phyloP scores from a whole-genome alignment of 1,140 invertebrate genomes.

The Nasonia giraulti region DNA sequence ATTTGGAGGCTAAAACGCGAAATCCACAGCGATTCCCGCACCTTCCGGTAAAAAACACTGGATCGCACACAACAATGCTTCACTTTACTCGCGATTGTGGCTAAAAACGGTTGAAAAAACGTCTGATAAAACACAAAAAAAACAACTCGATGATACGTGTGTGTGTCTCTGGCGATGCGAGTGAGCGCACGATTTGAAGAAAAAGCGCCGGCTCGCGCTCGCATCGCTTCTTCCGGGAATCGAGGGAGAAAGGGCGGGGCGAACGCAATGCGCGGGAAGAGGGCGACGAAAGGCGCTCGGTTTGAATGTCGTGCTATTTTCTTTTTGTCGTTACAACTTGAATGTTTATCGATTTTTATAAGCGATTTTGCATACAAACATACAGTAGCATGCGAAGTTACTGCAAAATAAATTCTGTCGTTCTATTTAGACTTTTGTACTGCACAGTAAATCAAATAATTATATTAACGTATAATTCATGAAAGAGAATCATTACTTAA shows the following conservation, averaged over 20 bases:
- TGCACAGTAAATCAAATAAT: no score
- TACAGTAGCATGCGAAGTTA: no score
- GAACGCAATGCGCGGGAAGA: not conserved
- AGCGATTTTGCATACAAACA: no score
- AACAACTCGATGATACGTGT: not conserved
- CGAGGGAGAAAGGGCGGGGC: not conserved
- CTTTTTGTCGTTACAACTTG: no score
- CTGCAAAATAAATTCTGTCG: no score
- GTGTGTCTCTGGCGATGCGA: not conserved
- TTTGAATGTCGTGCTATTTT: not conserved
- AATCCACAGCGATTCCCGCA: not conserved
- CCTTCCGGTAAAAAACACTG: not conserved
- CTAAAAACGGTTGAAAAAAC: not conserved
- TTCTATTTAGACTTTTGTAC: no score
- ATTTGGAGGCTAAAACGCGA: not conserved
- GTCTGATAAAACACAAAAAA: not conserved
- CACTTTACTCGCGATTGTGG: not conserved
- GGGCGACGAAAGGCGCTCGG: not conserved
- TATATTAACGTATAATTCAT: no score
- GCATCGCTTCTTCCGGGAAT: not conserved
- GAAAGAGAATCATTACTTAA: no score
- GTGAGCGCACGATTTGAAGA: not conserved
- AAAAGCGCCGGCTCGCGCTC: conserved; percentile 3
- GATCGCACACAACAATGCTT: not conserved
- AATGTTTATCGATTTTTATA: no score